A percentile compares a stretch with the other conserved stretches of the same genome.
phyloP scores from a whole-genome alignment of 92 coral and sea anemone species.

The Zoanthus solanderi region DNA sequence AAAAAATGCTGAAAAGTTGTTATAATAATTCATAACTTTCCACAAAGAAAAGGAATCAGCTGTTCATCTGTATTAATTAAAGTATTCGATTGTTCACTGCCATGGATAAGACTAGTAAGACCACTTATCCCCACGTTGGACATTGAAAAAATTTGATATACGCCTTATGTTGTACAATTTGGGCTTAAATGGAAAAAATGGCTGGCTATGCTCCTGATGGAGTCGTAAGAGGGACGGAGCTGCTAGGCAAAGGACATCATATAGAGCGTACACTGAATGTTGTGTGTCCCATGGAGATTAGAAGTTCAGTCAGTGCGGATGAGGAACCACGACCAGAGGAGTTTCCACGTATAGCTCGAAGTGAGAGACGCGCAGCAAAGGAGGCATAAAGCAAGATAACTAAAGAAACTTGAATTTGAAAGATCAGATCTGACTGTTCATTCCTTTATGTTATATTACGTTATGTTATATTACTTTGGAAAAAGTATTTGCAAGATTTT shows the following conservation, averaged over 20 bases:
- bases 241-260: slow-evolving; percentile 61
- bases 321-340: slow-evolving; percentile 33
- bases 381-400: slow-evolving; percentile 8
- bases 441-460: not conserved
- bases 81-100: too few relatives aligned
- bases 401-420: not conserved
- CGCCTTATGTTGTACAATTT: too few relatives aligned
- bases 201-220: slow-evolving; percentile 44
- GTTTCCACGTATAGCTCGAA: slow-evolving; percentile 11
- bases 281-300: slow-evolving; percentile 53
- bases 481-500: slow-evolving; percentile 21
- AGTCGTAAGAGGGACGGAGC: slow-evolving; percentile 31
- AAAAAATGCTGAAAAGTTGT: too few relatives aligned
- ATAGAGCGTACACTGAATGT: slow-evolving; percentile 57
- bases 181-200: too few relatives aligned
- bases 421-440: not conserved
- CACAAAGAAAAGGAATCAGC: too few relatives aligned
- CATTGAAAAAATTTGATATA: too few relatives aligned
- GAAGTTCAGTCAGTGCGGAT: slow-evolving; percentile 31
- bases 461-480: too few relatives aligned
- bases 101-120: too few relatives aligned
- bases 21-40: too few relatives aligned
- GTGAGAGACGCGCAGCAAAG: slow-evolving; percentile 20
- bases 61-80: too few relatives aligned
- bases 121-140: too few relatives aligned